phyloP scores from a whole-genome alignment of 2,113 vertebrate species.

The Centropus unirufus region DNA sequence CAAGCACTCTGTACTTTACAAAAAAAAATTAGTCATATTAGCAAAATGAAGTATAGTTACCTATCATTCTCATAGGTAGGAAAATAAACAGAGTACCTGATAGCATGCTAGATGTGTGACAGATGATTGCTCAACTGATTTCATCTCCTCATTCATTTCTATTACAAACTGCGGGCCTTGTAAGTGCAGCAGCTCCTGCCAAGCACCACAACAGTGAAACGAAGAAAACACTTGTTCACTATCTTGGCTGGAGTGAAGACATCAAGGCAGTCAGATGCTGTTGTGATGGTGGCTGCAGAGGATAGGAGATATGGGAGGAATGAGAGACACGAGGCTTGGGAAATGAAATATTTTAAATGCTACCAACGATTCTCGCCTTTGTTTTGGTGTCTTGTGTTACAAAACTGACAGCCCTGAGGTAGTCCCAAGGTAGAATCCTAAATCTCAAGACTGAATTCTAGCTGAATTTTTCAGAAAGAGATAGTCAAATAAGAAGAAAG shows the following conservation, averaged over 20 bases:
- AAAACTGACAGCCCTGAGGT: background rate
- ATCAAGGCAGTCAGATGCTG: background rate
- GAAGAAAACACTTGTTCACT: background rate
- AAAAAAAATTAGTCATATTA: slow-evolving; percentile 24
- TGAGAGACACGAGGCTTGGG: background rate
- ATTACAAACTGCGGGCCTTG: background rate
- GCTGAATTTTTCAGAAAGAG: background rate
- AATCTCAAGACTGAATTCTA: background rate
- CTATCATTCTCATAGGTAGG: background rate
- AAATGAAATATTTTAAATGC: background rate
- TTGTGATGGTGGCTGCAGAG: background rate
- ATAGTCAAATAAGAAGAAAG: background rate
- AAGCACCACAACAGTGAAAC: background rate
- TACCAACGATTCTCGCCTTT: background rate
- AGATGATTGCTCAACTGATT: background rate
- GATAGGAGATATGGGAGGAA: background rate
- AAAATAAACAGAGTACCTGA: background rate
- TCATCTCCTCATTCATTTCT: background rate
- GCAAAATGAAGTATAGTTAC: background rate
- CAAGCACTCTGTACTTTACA: background rate
- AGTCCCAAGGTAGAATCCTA: background rate
- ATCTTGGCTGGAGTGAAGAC: background rate
- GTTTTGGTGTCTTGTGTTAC: background rate
- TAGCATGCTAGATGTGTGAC: background rate
- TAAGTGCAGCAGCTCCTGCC: background rate